These are phyloP conservation scores for Camponotus pennsylvanicus DNA, from an alignment of 1,140 invertebrate species.

Conservation along the genomic window DNA sequence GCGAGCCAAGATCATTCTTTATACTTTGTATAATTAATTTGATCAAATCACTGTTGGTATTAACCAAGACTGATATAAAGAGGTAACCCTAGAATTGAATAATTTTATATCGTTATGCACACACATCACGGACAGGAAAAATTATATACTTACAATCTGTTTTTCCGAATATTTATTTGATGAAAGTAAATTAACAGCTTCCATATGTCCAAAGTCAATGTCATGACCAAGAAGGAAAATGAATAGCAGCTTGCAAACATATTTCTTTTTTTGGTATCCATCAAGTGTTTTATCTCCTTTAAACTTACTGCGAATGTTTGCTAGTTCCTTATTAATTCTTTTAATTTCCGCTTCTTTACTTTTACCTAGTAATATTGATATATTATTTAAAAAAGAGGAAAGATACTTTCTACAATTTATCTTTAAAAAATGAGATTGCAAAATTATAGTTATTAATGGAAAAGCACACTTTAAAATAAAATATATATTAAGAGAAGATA, in stretches of 20 bases:
- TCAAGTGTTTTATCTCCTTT: slow-evolving; percentile 99
- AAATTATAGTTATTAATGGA: not conserved
- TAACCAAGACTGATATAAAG: slow-evolving; percentile 99
- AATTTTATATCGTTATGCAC: not conserved
- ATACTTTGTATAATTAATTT: slow-evolving; percentile 99
- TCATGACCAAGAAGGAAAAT: slow-evolving; percentile 99
- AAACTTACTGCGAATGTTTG: slow-evolving; percentile 99
- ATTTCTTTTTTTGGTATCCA: slow-evolving; percentile 99
- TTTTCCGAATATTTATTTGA: slow-evolving; percentile 99
- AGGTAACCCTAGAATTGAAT: slow-evolving; percentile 95
- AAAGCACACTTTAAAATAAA: not conserved
- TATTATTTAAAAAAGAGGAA: slow-evolving; percentile 4
- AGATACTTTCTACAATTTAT: not conserved
- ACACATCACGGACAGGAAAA: not conserved
- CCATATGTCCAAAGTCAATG: slow-evolving; percentile 99
- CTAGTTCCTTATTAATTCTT: slow-evolving; percentile 99
- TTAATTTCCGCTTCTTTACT: slow-evolving; percentile 99
- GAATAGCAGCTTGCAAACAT: slow-evolving; percentile 99
- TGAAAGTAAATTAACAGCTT: slow-evolving; percentile 99
- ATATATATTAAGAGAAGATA: not conserved
- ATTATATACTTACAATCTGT: slow-evolving; percentile 95
- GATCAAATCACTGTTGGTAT: slow-evolving; percentile 99
- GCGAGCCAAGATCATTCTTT: slow-evolving; percentile 98
- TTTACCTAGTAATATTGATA: slow-evolving; percentile 91
- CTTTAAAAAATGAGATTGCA: not conserved